phyloP scores from a whole-genome alignment of 2,888 invertebrate species.

The Hofmannophila pseudospretella region DNA sequence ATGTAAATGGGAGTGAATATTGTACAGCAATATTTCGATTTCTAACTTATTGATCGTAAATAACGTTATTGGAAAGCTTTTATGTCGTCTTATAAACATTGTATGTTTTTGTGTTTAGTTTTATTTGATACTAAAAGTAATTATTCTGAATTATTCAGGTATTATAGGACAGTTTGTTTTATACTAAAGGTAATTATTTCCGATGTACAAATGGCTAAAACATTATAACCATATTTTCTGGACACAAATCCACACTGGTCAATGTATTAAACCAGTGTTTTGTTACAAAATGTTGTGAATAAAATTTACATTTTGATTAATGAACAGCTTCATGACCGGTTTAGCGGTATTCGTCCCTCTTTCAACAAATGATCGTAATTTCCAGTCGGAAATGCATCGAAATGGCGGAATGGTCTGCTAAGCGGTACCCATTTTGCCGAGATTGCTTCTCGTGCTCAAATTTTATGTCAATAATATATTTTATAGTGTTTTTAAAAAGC shows the following conservation, averaged over 20 bases:
- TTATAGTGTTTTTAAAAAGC: constrained; percentile 17
- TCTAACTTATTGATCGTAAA: constrained; percentile 3
- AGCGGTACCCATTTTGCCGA: constrained; percentile 61
- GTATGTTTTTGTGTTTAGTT: too few relatives aligned
- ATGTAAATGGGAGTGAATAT: constrained; percentile 33
- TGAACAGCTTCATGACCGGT: constrained; percentile 41
- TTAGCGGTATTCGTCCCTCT: constrained; percentile 54
- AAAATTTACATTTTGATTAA: constrained; percentile 30
- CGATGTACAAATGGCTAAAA: too few relatives aligned
- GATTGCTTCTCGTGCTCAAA: constrained; percentile 61
- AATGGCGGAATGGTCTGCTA: constrained; percentile 70
- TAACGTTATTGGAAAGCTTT: neutral
- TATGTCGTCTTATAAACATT: neutral
- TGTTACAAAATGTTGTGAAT: too few relatives aligned
- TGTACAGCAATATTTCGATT: constrained; percentile 13
- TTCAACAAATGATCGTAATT: constrained; percentile 71
- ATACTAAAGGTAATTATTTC: too few relatives aligned
- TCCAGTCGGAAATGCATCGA: constrained; percentile 71
- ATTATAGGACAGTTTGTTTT: too few relatives aligned
- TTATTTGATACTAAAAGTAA: too few relatives aligned
- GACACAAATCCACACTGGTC: too few relatives aligned
- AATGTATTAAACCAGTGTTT: too few relatives aligned
- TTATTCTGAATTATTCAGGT: too few relatives aligned
- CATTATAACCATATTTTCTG: too few relatives aligned
- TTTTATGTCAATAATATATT: constrained; percentile 47